Conservation (phyloP, 92 coral and sea anemone species). For the Ricordea florida region DNA sequence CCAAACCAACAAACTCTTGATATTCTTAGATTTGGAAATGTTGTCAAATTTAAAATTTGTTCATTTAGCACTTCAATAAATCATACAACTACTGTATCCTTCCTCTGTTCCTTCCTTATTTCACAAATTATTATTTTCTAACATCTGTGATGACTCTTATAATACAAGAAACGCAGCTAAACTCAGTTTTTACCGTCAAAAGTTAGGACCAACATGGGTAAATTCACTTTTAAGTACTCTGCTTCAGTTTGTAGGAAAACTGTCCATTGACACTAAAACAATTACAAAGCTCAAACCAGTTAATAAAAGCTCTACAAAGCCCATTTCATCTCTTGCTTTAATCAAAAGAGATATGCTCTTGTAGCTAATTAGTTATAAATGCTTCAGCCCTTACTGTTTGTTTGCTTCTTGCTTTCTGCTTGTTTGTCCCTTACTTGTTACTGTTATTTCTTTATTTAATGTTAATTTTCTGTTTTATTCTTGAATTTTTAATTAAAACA, state of each 20-base stretch:
- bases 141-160: not conserved
- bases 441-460: not conserved
- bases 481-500: not conserved
- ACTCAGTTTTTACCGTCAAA: slow-evolving; percentile 4
- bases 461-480: not conserved
- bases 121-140: not conserved
- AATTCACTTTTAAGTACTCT: not conserved
- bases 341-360: not conserved
- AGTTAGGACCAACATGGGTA: not conserved
- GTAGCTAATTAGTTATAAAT: too few relatives aligned
- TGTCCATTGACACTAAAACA: not conserved
- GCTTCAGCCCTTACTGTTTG: not conserved
- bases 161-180: not conserved
- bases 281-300: not conserved
- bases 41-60: too few relatives aligned
- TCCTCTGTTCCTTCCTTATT: slow-evolving; percentile 8
- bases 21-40: too few relatives aligned
- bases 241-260: not conserved
- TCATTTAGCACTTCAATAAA: too few relatives aligned
- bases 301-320: not conserved
- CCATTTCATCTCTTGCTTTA: not conserved
- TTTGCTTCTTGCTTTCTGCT: not conserved
- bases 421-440: not conserved
- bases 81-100: too few relatives aligned
- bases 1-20: too few relatives aligned